Conservation (phyloP, 2,113 vertebrate genomes). For the Vireo altiloquus region DNA sequence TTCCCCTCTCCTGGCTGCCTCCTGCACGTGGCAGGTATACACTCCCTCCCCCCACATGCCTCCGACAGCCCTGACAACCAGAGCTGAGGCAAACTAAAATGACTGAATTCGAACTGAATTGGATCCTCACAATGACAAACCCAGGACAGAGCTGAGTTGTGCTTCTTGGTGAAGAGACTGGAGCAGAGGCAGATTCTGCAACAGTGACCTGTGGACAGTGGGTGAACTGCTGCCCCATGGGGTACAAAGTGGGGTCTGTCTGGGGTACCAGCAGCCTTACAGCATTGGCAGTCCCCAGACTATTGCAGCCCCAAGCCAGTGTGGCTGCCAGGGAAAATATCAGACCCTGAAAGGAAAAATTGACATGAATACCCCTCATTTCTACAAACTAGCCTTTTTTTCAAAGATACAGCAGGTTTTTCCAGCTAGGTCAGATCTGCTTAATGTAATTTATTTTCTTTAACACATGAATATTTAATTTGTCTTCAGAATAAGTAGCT, state of each 20-base stretch:
- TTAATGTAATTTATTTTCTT: neutral
- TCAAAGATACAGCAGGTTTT: neutral
- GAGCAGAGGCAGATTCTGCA: neutral
- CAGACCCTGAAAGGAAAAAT: neutral
- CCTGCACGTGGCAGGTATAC: no score
- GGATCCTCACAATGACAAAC: neutral
- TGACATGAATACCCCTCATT: neutral
- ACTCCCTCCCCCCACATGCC: no score
- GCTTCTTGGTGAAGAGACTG: neutral
- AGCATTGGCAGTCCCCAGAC: neutral
- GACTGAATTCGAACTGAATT: no score
- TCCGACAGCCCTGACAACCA: no score
- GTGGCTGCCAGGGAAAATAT: neutral
- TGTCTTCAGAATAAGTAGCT: neutral
- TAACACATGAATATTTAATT: neutral
- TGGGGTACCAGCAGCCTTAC: neutral
- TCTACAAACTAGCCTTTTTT: neutral
- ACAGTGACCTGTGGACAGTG: accelerated
- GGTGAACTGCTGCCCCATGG: neutral
- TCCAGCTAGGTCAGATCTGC: neutral
- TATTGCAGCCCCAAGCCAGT: neutral
- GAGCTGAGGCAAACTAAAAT: no score
- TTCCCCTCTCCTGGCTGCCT: no score
- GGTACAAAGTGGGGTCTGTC: neutral
- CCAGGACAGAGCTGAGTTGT: neutral